These are phyloP conservation scores for Sycophila texana DNA, from an alignment of 2,888 invertebrate species.

Conservation along the genomic window DNA sequence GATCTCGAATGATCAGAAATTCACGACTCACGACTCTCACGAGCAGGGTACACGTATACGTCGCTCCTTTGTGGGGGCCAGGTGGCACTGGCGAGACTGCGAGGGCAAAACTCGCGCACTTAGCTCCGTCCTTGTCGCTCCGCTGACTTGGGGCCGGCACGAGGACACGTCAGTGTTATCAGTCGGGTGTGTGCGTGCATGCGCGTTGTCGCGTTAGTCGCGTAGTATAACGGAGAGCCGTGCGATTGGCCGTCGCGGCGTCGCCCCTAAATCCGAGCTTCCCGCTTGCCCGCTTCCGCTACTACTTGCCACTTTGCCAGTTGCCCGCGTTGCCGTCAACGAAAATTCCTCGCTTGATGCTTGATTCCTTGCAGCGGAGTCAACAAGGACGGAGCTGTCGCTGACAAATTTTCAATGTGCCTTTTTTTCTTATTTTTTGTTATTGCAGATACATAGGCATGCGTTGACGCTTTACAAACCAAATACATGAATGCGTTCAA, in stretches of 20 bases:
- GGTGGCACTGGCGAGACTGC: not conserved
- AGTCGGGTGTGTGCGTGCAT: conserved; percentile 61
- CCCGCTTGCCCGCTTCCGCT: not conserved
- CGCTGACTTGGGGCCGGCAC: conserved; percentile 56
- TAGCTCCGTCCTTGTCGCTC: conserved; percentile 31
- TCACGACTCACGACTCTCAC: not conserved
- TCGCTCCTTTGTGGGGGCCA: not conserved
- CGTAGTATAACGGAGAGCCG: not conserved
- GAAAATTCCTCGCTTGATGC: no score
- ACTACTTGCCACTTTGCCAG: not conserved
- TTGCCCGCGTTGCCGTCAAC: no score
- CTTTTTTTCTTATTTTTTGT: no score
- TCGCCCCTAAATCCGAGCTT: conserved; percentile 12
- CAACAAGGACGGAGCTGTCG: no score
- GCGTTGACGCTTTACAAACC: no score
- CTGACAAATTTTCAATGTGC: no score
- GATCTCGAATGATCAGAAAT: not conserved
- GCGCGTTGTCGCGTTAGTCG: not conserved
- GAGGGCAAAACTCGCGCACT: not conserved
- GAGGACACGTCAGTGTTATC: conserved; percentile 74
- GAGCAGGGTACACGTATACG: not conserved
- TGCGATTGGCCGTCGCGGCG: conserved; percentile 37
- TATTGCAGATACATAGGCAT: no score
- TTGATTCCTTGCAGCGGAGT: no score
- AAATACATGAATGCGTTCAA: no score